Evolutionary conservation across 2,888 invertebrate genomes (phyloP), one percentile per base, ranked within the genome.

Genomic region (Drosophila melanocephala): DNA sequence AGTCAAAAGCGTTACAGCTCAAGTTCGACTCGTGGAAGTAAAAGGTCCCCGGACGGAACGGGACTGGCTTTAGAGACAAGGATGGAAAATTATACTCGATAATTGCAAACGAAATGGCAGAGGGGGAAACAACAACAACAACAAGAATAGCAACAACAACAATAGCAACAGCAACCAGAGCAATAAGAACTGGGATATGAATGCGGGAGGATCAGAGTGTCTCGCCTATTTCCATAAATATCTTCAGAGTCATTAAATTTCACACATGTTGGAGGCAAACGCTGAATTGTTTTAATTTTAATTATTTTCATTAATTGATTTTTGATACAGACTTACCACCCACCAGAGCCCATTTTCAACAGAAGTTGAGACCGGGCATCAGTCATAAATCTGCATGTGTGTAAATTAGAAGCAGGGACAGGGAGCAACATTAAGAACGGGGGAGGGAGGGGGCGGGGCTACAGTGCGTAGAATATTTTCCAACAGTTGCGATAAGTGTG

Each of bases 271-370:
- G 84, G 82, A 79, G 79, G 77, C 77, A 64, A 68, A 53, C 75
- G 72, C 78, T 76, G 87, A 86, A 89, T 90, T 79, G 84, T 87
- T 91, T 90, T 89, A 87, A 91, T 91, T 91, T 91, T 69, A 69
- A 69, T 91, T 91, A 91, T 91, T 91, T 87, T 81, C 91, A 91
- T 91, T 91, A 91, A 91, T 91, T 91, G 91, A 91, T 91, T 91
- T 91, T 91, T 91, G 91, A 91, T 91, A 88, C 81, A 76, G 74
- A 56, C 44, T 19, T 22, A 28, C 37, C 50, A 22, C 12, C 57
- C 16, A 32, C 6, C 10, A 14, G 22, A 14, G n/a, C n/a, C 14
- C 67, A 64, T 39, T n/a, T 22, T 14, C 39, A 53, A 14, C 51
- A 44, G 42, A 56, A 53, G 44, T 44, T 53, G 42, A 62, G 47